These are phyloP conservation scores for Tokudaia muenninki DNA, from an alignment of 2,797 vertebrate species.

Conservation along the genomic window DNA sequence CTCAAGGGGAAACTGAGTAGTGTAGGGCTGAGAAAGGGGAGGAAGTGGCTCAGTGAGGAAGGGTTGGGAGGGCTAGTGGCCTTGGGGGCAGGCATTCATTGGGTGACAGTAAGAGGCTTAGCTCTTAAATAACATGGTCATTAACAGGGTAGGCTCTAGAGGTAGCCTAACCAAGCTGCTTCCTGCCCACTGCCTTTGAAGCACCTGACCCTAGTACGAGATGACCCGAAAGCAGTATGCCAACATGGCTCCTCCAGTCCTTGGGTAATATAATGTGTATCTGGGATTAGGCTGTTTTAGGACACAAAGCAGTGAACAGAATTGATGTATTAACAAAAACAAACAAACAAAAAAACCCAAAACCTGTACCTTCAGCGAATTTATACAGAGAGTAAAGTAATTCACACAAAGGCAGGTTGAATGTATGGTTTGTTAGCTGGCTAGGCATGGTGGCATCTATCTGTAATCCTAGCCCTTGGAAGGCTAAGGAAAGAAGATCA, in stretches of 20 bases:
- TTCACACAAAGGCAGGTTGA: constrained; percentile 47
- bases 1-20: constrained; percentile 14
- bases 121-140: background rate
- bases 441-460: background rate
- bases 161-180: constrained; percentile 1
- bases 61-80: constrained; percentile 29
- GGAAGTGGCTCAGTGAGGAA: constrained; percentile 24
- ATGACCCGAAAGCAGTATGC: background rate
- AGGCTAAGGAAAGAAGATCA: background rate
- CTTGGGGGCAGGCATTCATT: constrained; percentile 35
- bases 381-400: constrained; percentile 22
- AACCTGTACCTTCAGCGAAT: background rate
- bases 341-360: background rate
- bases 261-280: background rate
- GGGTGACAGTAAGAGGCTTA: constrained; percentile 57
- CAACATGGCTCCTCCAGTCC: background rate
- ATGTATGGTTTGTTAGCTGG: background rate
- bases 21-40: background rate
- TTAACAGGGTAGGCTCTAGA: constrained; percentile 9
- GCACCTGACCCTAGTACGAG: background rate
- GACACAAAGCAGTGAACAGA: constrained; percentile 18
- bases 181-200: constrained; percentile 33
- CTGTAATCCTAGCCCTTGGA: background rate
- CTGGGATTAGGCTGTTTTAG: constrained; percentile 1
- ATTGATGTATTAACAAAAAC: background rate